phyloP scores from a whole-genome alignment of 2,113 vertebrate genomes.

The Ancistrus triradiatus region DNA sequence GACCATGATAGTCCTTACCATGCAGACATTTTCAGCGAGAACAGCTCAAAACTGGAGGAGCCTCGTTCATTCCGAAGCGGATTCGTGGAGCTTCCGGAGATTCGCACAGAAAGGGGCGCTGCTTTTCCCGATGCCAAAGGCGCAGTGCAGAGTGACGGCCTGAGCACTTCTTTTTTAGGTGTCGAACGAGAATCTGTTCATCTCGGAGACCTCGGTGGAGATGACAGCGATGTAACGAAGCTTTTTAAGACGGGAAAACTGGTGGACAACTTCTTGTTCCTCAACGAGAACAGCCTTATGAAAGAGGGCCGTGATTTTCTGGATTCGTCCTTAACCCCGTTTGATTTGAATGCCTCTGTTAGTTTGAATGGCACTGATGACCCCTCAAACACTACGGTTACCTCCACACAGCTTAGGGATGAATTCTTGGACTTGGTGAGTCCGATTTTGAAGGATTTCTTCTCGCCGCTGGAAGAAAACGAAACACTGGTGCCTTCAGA shows the following conservation, averaged over 20 bases:
- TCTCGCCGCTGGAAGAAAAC: constrained; percentile 52
- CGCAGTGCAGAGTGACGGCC: constrained; percentile 34
- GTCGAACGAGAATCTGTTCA: constrained; percentile 55
- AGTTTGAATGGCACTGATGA: constrained; percentile 58
- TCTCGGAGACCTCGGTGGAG: constrained; percentile 47
- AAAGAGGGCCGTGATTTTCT: constrained; percentile 61
- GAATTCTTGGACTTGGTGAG: constrained; percentile 57
- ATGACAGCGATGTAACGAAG: constrained; percentile 52
- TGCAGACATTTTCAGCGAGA: constrained; percentile 75
- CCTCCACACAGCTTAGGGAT: constrained; percentile 49
- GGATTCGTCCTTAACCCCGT: constrained; percentile 59
- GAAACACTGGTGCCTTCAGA: constrained; percentile 66
- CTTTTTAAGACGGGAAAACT: constrained; percentile 73
- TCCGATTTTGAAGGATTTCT: constrained; percentile 38
- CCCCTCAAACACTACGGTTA: constrained; percentile 53
- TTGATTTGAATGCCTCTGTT: constrained; percentile 60
- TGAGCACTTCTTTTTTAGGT: constrained; percentile 61
- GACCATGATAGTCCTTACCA: constrained; percentile 82
- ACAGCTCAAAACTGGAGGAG: constrained; percentile 65
- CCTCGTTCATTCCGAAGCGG: constrained; percentile 60
- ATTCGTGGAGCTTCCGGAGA: constrained; percentile 74
- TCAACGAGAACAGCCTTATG: constrained; percentile 80
- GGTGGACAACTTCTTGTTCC: constrained; percentile 83
- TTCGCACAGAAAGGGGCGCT: constrained; percentile 52
- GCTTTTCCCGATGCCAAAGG: constrained; percentile 34